Base-by-base conservation (phyloP, 2,888 invertebrate species). In the Mylabris sibirica region DNA sequence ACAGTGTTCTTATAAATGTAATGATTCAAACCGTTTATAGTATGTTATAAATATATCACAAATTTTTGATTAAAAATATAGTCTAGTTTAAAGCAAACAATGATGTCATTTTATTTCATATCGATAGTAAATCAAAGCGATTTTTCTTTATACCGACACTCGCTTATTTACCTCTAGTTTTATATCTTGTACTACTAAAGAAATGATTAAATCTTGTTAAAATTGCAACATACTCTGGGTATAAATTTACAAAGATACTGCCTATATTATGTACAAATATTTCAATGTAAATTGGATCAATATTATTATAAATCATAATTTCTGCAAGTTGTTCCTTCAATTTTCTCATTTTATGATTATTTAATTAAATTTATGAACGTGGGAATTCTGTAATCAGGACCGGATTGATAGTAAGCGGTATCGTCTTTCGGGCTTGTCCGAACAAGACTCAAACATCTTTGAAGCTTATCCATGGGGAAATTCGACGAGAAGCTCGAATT, bases 21-120 rank as follows among this genome's bases (percentile, higher is more conserved):
- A 57, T 57, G 24, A 57, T 57, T 57, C 57, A 24, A 57, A 24
- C 24, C 57, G 57, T 57, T 57, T 57, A 57, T 57, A 24, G 57
- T 57, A 22, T 24, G 24, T 20, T 57, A 22, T 57, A 57, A 57
- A 57, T 57, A 57, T 57, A 57, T 57, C 57, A 57, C 17, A 57
- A 57, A 20, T 49, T 49, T 49, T 49, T 49, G 20, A 49, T 49
- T 49, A 20, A n/a, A 17, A 44, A 44, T 44, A 44, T 17, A 49
- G 49, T 49, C 49, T 49, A 20, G 49, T 20, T 49, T 22, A 49
- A 49, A 20, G 49, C 49, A 49, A 49, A 49, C 49, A 24, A 24
- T 57, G 57, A 57, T 24, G 57, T 57, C 57, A 57, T 57, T 57
- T 20, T 11, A 49, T 57, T 57, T 57, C 57, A 6, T 24, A 22